These are phyloP conservation scores for Fregata magnificens DNA, from an alignment of 2,113 vertebrate genomes.

Conservation along the genomic window DNA sequence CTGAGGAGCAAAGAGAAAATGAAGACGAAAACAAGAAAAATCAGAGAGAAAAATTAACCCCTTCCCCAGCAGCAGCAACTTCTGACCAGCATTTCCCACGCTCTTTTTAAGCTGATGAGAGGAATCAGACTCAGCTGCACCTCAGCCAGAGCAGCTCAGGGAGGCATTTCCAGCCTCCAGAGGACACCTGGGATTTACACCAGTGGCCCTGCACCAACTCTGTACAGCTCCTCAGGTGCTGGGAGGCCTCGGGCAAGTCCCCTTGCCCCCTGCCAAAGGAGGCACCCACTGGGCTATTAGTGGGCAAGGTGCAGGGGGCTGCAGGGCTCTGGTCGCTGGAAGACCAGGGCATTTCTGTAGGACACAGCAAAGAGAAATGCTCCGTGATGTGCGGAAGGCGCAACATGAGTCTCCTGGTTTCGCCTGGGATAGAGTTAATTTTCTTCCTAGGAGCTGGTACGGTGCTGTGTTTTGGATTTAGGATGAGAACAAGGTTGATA, in stretches of 20 bases:
- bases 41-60: background rate
- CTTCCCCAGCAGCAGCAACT: background rate
- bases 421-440: background rate
- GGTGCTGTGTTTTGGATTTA: background rate
- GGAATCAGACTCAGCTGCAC: background rate
- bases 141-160: background rate
- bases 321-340: background rate
- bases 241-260: background rate
- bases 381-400: fast-evolving
- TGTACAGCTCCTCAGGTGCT: background rate
- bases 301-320: background rate
- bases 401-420: background rate
- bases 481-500: background rate
- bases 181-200: background rate
- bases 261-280: background rate
- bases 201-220: background rate
- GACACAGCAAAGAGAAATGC: background rate
- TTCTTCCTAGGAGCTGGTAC: background rate
- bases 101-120: background rate
- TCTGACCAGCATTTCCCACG: background rate
- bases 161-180: background rate
- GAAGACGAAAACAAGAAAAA: background rate
- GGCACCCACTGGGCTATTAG: background rate
- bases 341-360: background rate
- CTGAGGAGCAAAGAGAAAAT: background rate